Evolutionary conservation across 2,888 invertebrate genomes (phyloP).

Genomic region (Nymphalis c-album): DNA sequence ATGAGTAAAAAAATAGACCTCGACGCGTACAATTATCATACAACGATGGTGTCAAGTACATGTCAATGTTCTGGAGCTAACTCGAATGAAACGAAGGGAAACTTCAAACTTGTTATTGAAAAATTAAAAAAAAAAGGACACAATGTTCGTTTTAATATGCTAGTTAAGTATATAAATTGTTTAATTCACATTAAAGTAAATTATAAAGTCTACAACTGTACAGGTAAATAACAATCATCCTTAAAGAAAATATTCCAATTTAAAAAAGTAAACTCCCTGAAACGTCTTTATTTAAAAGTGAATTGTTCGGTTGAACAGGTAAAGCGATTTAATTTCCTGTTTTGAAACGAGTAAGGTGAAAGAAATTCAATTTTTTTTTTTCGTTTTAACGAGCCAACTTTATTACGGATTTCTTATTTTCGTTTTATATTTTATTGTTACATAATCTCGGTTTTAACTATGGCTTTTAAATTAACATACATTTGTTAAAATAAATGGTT

Average conservation of each 20-base stretch:
- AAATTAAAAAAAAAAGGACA: no score
- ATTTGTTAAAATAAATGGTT: neutral
- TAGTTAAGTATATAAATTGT: no score
- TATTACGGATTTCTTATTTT: neutral
- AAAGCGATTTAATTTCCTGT: constrained; percentile 26
- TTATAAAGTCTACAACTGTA: no score
- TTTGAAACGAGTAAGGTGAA: constrained; percentile 21
- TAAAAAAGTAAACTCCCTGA: constrained; percentile 19
- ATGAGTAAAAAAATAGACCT: no score
- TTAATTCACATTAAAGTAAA: no score
- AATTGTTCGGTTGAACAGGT: constrained; percentile 18
- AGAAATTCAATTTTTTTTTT: constrained; percentile 14
- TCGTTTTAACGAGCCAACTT: neutral
- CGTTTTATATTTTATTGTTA: constrained; percentile 1
- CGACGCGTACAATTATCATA: no score
- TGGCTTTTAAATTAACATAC: neutral
- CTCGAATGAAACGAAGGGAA: no score
- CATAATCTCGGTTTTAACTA: neutral
- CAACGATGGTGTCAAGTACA: no score
- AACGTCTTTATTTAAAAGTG: constrained; percentile 19
- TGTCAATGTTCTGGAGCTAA: no score
- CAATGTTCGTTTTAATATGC: no score
- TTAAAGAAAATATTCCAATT: constrained; percentile 3
- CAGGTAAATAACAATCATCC: neutral
- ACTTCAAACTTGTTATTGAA: no score